Conservation (phyloP, 2,888 invertebrate species). For the Dioctria rufipes region DNA sequence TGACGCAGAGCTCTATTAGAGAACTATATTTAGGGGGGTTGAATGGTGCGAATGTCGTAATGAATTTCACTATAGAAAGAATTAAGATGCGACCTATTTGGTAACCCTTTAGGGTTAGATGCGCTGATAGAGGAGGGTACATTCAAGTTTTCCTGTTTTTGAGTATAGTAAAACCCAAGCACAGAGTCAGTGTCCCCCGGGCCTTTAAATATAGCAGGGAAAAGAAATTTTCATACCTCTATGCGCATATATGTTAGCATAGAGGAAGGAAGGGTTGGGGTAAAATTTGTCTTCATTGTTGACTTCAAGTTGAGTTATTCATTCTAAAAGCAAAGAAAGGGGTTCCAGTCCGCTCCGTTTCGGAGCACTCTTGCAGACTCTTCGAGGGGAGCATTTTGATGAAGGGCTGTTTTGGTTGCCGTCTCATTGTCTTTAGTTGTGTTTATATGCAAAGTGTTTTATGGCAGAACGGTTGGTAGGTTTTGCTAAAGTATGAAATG, state of each 20-base stretch:
- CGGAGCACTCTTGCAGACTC: constrained; percentile 25
- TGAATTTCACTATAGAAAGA: constrained; percentile 52
- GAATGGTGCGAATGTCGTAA: constrained; percentile 49
- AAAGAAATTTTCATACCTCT: not conserved
- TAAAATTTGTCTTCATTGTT: constrained; percentile 59
- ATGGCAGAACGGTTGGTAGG: constrained; percentile 61
- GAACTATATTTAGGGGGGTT: constrained; percentile 25
- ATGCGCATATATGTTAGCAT: not conserved
- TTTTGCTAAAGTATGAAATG: constrained; percentile 38
- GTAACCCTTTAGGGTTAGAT: constrained; percentile 44
- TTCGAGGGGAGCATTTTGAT: constrained; percentile 42
- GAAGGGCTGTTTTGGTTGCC: constrained; percentile 49
- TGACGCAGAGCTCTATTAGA: constrained; percentile 32
- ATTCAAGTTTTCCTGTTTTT: constrained; percentile 1
- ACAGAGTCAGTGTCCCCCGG: not conserved
- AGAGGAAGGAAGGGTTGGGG: not conserved
- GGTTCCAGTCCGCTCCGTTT: constrained; percentile 29
- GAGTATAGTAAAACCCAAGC: constrained; percentile 3
- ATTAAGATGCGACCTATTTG: constrained; percentile 50
- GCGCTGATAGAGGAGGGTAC: constrained; percentile 7
- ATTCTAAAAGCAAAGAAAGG: constrained; percentile 45
- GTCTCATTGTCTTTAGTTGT: constrained; percentile 50
- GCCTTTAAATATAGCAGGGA: not conserved
- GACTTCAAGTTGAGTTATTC: constrained; percentile 59
- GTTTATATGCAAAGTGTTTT: constrained; percentile 62